Evolutionary conservation across 2,888 invertebrate genomes (phyloP).

Genomic region (Steinernema carpocapsae): DNA sequence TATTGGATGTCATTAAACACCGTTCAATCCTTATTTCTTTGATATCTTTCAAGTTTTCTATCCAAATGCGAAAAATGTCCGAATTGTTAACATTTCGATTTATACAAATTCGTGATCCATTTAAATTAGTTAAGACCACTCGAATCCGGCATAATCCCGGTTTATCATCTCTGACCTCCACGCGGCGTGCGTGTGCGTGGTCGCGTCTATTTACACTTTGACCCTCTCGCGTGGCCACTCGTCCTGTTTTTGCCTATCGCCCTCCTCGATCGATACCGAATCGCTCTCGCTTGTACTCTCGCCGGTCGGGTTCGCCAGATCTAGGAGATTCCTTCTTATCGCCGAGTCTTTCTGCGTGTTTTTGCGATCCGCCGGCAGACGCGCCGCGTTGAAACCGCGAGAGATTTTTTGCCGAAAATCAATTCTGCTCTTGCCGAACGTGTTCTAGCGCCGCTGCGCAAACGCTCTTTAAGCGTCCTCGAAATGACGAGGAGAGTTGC

Average conservation of each 20-base stretch:
- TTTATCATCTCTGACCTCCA: neutral
- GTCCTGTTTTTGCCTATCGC: neutral
- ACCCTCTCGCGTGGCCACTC: neutral
- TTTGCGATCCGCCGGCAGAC: constrained; percentile 14
- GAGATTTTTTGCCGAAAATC: constrained; percentile 2
- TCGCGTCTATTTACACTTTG: constrained; percentile 17
- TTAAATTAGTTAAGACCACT: no score
- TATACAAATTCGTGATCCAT: no score
- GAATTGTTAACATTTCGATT: no score
- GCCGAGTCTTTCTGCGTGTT: no score
- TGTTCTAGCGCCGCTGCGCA: neutral
- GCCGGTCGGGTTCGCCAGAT: neutral
- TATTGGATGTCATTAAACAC: no score
- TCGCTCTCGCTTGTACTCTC: neutral
- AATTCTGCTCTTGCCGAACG: neutral
- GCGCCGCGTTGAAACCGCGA: neutral
- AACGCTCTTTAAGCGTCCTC: no score
- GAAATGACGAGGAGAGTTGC: no score
- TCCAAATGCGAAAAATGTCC: no score
- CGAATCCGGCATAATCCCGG: neutral
- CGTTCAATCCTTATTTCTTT: no score
- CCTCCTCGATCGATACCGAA: constrained; percentile 12
- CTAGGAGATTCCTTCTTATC: no score
- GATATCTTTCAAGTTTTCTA: no score
- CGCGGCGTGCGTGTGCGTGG: no score